These are phyloP conservation scores for Etheostoma nigrum DNA, from an alignment of 2,797 vertebrate species.

Conservation along the genomic window DNA sequence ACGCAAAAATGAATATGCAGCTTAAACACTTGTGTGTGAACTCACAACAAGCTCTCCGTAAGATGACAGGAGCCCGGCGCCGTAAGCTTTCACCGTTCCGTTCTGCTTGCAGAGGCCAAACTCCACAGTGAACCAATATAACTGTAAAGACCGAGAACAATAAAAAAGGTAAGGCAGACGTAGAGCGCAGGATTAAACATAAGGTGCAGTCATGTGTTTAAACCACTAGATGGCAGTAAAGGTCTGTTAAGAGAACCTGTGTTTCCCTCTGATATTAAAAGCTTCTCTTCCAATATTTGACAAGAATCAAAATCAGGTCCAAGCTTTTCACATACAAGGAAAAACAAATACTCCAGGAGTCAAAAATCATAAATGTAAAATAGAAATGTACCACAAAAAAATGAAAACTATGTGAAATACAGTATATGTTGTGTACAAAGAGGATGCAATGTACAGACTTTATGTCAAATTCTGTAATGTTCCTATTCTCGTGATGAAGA, in stretches of 20 bases:
- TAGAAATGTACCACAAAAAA: background rate
- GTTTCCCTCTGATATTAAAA: background rate
- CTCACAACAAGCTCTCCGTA: constrained; percentile 88
- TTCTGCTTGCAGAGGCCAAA: constrained; percentile 91
- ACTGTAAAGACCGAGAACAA: constrained; percentile 54
- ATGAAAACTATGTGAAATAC: background rate
- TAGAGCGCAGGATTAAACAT: background rate
- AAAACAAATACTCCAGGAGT: background rate
- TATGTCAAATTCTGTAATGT: background rate
- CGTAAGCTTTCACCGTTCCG: constrained; percentile 85
- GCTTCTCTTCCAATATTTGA: background rate
- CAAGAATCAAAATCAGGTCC: background rate
- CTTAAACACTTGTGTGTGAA: background rate
- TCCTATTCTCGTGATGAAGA: background rate
- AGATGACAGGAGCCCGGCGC: constrained; percentile 87
- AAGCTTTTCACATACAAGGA: background rate
- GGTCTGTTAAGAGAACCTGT: background rate
- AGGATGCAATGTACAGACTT: background rate
- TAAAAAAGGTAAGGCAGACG: background rate
- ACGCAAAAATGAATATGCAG: rapidly evolving
- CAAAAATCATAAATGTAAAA: background rate
- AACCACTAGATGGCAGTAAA: constrained; percentile 66
- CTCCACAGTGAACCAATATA: constrained; percentile 91
- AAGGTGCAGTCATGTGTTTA: background rate
- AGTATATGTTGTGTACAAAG: background rate